phyloP scores from a whole-genome alignment of 2,113 vertebrate genomes.

The Columba livia region DNA sequence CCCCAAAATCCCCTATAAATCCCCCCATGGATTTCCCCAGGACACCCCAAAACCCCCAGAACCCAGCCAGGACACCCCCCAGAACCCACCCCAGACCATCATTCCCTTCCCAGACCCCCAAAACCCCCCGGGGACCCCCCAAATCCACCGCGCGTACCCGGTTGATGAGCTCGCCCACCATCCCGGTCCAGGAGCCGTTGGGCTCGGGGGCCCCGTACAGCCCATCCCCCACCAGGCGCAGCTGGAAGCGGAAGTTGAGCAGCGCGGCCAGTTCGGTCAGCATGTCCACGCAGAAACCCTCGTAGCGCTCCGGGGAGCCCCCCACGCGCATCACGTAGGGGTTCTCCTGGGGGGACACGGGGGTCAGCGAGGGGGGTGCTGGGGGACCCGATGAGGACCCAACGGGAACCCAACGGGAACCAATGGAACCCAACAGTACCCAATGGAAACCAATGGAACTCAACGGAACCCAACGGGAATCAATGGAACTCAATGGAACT shows the following conservation, averaged over 20 bases:
- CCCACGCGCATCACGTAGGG: slow-evolving; percentile 89
- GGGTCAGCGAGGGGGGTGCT: too few relatives aligned
- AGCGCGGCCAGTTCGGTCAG: slow-evolving; percentile 85
- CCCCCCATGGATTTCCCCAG: too few relatives aligned
- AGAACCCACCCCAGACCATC: too few relatives aligned
- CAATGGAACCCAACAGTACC: too few relatives aligned
- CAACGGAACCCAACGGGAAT: background rate
- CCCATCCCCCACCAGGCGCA: slow-evolving; percentile 90
- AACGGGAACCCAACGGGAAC: too few relatives aligned
- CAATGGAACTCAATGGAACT: too few relatives aligned
- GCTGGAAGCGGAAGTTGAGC: slow-evolving; percentile 87
- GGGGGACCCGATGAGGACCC: too few relatives aligned
- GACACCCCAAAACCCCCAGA: too few relatives aligned
- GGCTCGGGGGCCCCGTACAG: slow-evolving; percentile 88
- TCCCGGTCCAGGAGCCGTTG: slow-evolving; percentile 93
- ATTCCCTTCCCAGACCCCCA: too few relatives aligned
- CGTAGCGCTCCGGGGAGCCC: slow-evolving; percentile 85
- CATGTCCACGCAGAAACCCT: slow-evolving; percentile 95
- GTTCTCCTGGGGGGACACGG: slow-evolving; percentile 79
- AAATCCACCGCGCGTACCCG: slow-evolving; percentile 75
- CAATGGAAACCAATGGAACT: background rate
- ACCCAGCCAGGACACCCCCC: too few relatives aligned
- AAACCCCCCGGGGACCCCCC: background rate
- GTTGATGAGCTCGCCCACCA: slow-evolving; percentile 94
- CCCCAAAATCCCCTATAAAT: too few relatives aligned